Evolutionary conservation across 2,888 invertebrate genomes (phyloP), one percentile per base, ranked within the genome.

Genomic region (Troides helena): DNA sequence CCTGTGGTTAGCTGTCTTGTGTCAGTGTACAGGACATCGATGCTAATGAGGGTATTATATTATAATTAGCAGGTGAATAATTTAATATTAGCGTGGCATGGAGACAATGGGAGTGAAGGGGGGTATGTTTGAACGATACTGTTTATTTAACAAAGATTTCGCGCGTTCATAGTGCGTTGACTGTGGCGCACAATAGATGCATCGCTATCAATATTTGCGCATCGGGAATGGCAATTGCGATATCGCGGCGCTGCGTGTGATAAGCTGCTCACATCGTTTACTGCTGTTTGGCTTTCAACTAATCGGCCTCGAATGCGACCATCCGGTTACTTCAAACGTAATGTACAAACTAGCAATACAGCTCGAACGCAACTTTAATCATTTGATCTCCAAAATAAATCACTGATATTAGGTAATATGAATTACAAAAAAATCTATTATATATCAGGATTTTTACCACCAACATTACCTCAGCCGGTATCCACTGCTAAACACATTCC

Each of bases 151-250:
- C 59, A 67, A 70, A 64, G 64, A 68, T 66, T 67, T 68, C 58
- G 65, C 46, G 30, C 56, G 63, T 73, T 74, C 70, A 81, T 78
- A 83, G 82, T 81, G 78, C 85, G 77, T 85, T 85, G 81, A 84
- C 84, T 80, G 80, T 70, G 73, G 3, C 72, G 77, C 78, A 85
- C 85, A 85, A 84, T 83, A 75, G 79, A 72, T 76, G 71, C 73
- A 75, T 72, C 73, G 74, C 77, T 83, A 85, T 84, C 81, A 76
- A 73, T 75, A 74, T 78, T 76, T 75, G 73, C 72, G 68, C 76
- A 80, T 82, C 80, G 74, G 75, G 67, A 74, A 77, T 78, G 74
- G 74, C 74, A 71, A 72, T 71, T 73, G 65, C 73, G 76, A 77
- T 74, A 73, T 72, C 69, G 72, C 66, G 21, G 25, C 67, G 65